Evolutionary conservation across 1,140 invertebrate species (phyloP), one percentile per base, ranked within the genome.

Genomic region (Pseudomyrmex concolor): DNA sequence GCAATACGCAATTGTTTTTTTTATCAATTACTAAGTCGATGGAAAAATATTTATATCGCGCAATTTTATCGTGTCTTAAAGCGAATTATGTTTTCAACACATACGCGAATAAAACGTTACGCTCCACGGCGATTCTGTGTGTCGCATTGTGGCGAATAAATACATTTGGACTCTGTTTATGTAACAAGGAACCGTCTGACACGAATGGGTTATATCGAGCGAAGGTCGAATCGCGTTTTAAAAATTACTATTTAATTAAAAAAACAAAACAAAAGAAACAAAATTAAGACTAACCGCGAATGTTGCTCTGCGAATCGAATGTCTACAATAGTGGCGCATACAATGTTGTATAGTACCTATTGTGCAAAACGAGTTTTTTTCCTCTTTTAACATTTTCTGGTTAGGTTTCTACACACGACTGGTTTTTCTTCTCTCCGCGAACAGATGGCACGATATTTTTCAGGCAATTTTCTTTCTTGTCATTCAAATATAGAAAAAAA

Each of bases 241-340:
- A 15, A 70, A 78, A n/a, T n/a, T n/a, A n/a, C 64, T 25, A 45
- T 48, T 59, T 78, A 70, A 10, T 78, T 78, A 59, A 19, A 64
- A 34, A 51, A 10, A 5, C 19, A 57, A 57, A 50, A 55, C 48
- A 78, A 78, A 25, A 25, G 0, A 25, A 34, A 34, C 17, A 55
- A 57, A 78, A 78, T 78, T 67, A 77, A 43, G 12, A 59, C 54
- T 5, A 4, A 3, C 8, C 8, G 19, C 45, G 15, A 55, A 70
- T 43, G 63, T 55, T 45, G 43, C 50, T 55, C 15, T 15, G 7
- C 68, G 70, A 70, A 57, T 25, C 59, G 51, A 70, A 70, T 25
- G 19, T 25, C 22, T 22, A 9, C 22, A 55, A 68, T 54, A 54
- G 45, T 22, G 72, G 45, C 45, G 72, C 48, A 55, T 67, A 45